phyloP scores from a whole-genome alignment of 1,140 invertebrate species.

The Anoplophora glabripennis region DNA sequence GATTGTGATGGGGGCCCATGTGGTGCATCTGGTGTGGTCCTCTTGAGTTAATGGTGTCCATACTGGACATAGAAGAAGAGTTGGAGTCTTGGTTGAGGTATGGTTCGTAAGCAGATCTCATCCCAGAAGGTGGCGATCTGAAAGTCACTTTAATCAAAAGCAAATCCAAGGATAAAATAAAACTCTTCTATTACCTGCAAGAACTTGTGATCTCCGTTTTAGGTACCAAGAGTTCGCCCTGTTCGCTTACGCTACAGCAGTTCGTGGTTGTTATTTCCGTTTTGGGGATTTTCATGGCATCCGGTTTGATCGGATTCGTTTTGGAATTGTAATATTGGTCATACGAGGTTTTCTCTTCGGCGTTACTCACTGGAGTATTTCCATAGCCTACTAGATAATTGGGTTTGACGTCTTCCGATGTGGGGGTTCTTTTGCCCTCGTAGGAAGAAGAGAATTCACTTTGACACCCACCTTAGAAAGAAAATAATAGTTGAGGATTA shows the following conservation, averaged over 20 bases:
- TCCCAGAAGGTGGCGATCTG: conserved; percentile 52
- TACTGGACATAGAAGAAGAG: conserved; percentile 68
- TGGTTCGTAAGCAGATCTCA: conserved; percentile 57
- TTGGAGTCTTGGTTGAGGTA: conserved; percentile 69
- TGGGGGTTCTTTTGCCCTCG: conserved; percentile 36
- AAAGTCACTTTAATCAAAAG: too few species aligned
- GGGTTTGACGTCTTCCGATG: conserved; percentile 45
- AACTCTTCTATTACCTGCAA: conserved; percentile 4
- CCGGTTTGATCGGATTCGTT: conserved; percentile 57
- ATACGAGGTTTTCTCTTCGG: conserved; percentile 37
- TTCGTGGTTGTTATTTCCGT: conserved; percentile 51
- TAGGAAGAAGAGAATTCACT: conserved; percentile 39
- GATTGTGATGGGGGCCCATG: conserved; percentile 47
- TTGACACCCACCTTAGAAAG: conserved; percentile 30
- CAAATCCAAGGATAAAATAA: too few species aligned
- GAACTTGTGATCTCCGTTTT: conserved; percentile 55
- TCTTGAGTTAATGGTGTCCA: conserved; percentile 63
- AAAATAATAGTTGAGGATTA: too few species aligned
- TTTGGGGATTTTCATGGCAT: conserved; percentile 57
- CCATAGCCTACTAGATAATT: conserved; percentile 40
- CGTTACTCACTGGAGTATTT: conserved; percentile 25
- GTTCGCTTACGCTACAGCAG: conserved; percentile 52
- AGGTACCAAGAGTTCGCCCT: conserved; percentile 58
- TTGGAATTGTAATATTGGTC: conserved; percentile 49
- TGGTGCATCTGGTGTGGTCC: conserved; percentile 45